Evolutionary conservation across 2,797 vertebrate species (phyloP), one percentile per base, ranked within the genome.

Genomic region (Crocodylus rhombifer): DNA sequence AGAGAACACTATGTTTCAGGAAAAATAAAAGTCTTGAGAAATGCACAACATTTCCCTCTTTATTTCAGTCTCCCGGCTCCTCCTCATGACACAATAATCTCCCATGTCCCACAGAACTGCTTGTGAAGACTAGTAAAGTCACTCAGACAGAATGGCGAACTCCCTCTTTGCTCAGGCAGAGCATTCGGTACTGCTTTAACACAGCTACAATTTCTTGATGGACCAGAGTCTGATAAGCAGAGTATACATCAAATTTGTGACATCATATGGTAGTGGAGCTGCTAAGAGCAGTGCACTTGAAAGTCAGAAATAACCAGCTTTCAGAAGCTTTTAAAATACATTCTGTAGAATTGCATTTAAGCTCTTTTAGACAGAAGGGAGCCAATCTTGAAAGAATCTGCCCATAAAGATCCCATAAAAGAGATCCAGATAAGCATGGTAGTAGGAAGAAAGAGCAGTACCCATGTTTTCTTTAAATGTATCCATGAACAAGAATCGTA

Each of bases 161-260:
- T 14, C 42, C 20, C 75, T 92, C 64, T 62, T 77, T 75, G 58
- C 58, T 92, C 80, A 89, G 87, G 69, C 1, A 5, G 14, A 73
- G 61, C 58, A 51, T 57, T 83, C 71, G 51, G 69, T 77, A 80
- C 78, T 95, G 42, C 82, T 89, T 92, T 95, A 95, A 90, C 91
- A 91, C 80, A 76, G 42, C 62, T 77, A 73, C 4, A 85, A 87
- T 94, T 91, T 90, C 80, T 89, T 90, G 60, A 84, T 86, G 84
- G 90, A 84, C 85, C 88, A 92, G 89, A 91, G 84, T 87, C 90
- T 64, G 90, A 80, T 33, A 73, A 51, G 69, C 33, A 76, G 23
- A 5, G 13, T 16, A 30, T 33, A 91, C 87, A 11, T 74, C 23
- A 84, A 82, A 95, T 90, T 58, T 92, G 28, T 65, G 36, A 74